These are phyloP conservation scores for Propsilocerus akamusi DNA, from an alignment of 1,140 invertebrate species.

Conservation along the genomic window DNA sequence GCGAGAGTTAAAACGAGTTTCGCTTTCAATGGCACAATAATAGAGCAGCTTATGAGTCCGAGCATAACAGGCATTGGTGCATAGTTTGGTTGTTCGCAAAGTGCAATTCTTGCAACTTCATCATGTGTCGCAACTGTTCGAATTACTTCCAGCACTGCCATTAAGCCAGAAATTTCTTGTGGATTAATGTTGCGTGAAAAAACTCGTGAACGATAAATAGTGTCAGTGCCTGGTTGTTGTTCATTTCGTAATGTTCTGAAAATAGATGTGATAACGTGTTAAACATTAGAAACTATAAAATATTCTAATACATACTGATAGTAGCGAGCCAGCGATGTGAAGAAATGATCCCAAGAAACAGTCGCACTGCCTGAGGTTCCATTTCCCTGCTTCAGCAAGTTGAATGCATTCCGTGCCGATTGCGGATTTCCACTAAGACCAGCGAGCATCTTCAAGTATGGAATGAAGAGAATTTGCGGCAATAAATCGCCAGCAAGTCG, in stretches of 20 bases:
- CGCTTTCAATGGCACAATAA: slow-evolving; percentile 70
- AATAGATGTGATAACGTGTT: neutral
- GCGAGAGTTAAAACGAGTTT: slow-evolving; percentile 58
- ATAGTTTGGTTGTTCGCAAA: slow-evolving; percentile 78
- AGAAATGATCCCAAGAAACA: slow-evolving; percentile 79
- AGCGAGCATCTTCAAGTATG: slow-evolving; percentile 72
- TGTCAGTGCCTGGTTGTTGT: slow-evolving; percentile 34
- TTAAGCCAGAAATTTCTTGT: slow-evolving; percentile 71
- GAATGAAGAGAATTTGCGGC: slow-evolving; percentile 66
- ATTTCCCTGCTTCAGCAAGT: slow-evolving; percentile 51
- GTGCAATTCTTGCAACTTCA: slow-evolving; percentile 52
- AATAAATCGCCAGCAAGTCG: slow-evolving; percentile 70
- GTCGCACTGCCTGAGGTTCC: slow-evolving; percentile 27
- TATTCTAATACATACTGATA: slow-evolving; percentile 27
- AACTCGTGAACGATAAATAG: slow-evolving; percentile 38
- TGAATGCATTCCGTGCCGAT: slow-evolving; percentile 65
- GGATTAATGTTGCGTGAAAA: slow-evolving; percentile 48
- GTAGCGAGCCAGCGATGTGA: slow-evolving; percentile 63
- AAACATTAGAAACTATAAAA: neutral
- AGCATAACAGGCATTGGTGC: slow-evolving; percentile 58
- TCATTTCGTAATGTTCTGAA: slow-evolving; percentile 37
- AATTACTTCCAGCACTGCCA: slow-evolving; percentile 60
- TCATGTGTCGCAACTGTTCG: slow-evolving; percentile 57
- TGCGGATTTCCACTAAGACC: slow-evolving; percentile 54
- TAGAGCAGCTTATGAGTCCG: slow-evolving; percentile 66